Base-by-base conservation (phyloP, 2,113 vertebrate genomes). In the Daboia siamensis region DNA sequence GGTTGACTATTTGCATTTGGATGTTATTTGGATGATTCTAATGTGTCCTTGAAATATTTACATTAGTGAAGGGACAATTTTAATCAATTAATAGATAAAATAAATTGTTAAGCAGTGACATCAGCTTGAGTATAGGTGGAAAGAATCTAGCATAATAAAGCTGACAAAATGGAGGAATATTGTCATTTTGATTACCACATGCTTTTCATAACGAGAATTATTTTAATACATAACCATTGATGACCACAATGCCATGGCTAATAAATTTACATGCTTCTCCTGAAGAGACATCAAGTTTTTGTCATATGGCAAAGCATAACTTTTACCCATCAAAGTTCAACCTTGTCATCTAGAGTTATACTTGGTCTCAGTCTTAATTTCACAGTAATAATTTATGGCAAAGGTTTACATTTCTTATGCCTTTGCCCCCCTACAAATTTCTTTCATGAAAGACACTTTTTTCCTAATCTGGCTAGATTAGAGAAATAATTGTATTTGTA, bases 171-270 rank as follows among this genome's bases (percentile, higher is more conserved):
- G 23, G n/a, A 86, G 69, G 26, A 85, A 24, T 15, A 59, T 51
- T n/a, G 88, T 94, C 94, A 17, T 56, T 95, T 89, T 94, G 90
- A 96, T 95, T 90, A 92, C 87, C 85, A 93, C 93, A 95, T 93
- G n/a, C 92, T 93, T 95, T 48, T 91, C 54, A 21, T 57, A 90
- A 93, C 93, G 95, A 95, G 94, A 94, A 90, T 11, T 90, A 91
- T 95, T 94, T 93, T 59, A 2, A 94, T 94, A 89, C 86, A 57
- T 93, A 85, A 52, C 20, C 48, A n/a, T 61, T 52, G 55, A 23
- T 90, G 94, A 90, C 89, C 93, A 89, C 54, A 23, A 93, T 74
- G 13, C 52, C 91, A 13, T 57, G 11, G 55, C 23, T 29, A 93
- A 87, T 91, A 91, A 93, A 93, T 94, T 93, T 17, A 85, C 52